Evolutionary conservation across 1,140 invertebrate genomes (phyloP).

Genomic region (Sarcophaga peregrina): DNA sequence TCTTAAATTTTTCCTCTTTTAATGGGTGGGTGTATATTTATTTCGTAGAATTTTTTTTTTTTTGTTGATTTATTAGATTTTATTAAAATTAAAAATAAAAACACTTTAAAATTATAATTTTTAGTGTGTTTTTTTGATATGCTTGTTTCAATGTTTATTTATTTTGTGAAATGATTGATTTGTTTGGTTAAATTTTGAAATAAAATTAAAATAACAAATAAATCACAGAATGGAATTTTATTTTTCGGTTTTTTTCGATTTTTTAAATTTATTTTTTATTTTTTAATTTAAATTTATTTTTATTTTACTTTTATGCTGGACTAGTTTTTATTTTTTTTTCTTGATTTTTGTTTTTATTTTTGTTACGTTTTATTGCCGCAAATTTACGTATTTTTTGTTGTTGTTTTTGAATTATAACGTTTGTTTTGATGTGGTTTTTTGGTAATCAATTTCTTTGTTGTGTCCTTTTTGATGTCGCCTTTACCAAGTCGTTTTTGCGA

Average conservation of each 20-base stretch:
- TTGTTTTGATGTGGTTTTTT: background rate
- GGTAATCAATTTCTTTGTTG: background rate
- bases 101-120: background rate
- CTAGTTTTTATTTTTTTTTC: background rate
- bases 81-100: background rate
- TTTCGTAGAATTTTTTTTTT: background rate
- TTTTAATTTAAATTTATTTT: background rate
- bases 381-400: background rate
- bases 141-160: background rate
- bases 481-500: background rate
- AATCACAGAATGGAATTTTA: background rate
- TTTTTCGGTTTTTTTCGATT: background rate
- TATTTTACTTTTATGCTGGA: background rate
- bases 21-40: background rate
- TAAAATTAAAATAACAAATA: constrained; percentile 31
- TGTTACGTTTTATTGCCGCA: background rate
- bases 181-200: background rate
- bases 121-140: background rate
- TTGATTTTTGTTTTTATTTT: background rate
- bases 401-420: background rate
- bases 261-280: background rate
- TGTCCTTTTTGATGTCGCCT: background rate
- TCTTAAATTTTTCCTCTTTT: too few species aligned
- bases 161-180: background rate
- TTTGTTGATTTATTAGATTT: constrained; percentile 22